Evolutionary conservation across 37 sponge, comb jelly and placozoan genomes (phyloP).

Genomic region (Halisarca cf. caerulea): DNA sequence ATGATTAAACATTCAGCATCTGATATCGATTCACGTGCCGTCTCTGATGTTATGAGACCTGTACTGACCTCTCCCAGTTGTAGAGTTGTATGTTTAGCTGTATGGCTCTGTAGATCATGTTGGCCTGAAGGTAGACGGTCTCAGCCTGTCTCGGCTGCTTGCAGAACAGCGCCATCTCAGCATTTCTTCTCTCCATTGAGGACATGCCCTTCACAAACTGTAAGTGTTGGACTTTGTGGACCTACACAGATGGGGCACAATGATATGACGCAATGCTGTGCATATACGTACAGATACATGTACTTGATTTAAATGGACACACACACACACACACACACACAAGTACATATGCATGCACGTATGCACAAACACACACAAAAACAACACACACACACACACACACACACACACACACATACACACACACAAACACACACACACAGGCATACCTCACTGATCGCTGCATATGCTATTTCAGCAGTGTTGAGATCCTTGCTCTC

Average conservation of each 20-base stretch:
- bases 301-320: neutral
- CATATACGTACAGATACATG: no score
- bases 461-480: constrained; percentile 90
- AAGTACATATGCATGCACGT: constrained; percentile 1
- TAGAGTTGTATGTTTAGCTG: constrained; percentile 79
- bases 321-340: neutral
- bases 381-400: neutral
- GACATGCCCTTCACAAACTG: constrained; percentile 64
- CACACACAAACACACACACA: neutral
- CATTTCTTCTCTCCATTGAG: constrained; percentile 64
- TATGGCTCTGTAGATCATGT: constrained; percentile 84
- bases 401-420: no score
- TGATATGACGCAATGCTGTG: no score
- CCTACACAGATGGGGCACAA: constrained; percentile 54
- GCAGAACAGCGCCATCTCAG: constrained; percentile 89
- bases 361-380: neutral
- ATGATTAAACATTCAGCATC: neutral
- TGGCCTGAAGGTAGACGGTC: constrained; percentile 82
- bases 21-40: no score
- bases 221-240: constrained; percentile 87
- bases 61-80: constrained; percentile 90
- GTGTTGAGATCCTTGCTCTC: constrained; percentile 77
- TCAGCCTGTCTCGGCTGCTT: constrained; percentile 87
- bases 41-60: neutral
- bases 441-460: constrained; percentile 82